phyloP scores from a whole-genome alignment of 2,797 vertebrate species.

The Cyclopterus lumpus region DNA sequence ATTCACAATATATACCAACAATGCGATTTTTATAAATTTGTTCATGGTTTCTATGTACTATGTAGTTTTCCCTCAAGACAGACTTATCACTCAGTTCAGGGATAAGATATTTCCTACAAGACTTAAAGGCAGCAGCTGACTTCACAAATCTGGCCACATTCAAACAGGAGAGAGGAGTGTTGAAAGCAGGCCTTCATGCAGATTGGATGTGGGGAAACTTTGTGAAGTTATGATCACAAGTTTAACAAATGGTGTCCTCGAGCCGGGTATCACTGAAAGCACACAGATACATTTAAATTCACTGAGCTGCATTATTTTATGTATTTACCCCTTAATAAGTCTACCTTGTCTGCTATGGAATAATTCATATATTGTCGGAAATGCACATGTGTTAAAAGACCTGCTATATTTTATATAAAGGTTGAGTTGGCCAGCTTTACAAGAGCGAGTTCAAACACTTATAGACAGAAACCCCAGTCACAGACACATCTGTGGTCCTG shows the following conservation, averaged over 20 bases:
- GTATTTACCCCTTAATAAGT: background rate
- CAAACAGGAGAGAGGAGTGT: slow-evolving; percentile 36
- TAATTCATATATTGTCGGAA: background rate
- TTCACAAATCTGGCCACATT: slow-evolving; percentile 58
- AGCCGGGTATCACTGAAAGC: background rate
- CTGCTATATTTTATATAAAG: background rate
- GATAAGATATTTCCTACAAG: slow-evolving; percentile 22
- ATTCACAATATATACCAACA: background rate
- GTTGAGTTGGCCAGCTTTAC: slow-evolving; percentile 16
- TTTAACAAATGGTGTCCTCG: slow-evolving; percentile 3
- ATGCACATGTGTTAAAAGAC: background rate
- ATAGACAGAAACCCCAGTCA: slow-evolving; percentile 37
- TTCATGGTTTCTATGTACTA: background rate
- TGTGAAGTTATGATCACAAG: background rate
- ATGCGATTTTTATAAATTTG: background rate
- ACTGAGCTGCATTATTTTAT: background rate
- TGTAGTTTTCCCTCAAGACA: background rate
- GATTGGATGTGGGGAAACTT: slow-evolving; percentile 28
- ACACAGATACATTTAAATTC: background rate
- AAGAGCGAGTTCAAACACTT: slow-evolving; percentile 25
- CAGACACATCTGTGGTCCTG: slow-evolving; percentile 63
- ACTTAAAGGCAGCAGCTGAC: slow-evolving; percentile 58
- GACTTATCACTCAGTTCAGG: background rate
- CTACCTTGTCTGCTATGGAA: background rate
- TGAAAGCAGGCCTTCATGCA: slow-evolving; percentile 13